A percentile compares a stretch with the other conserved stretches of the same genome.
Conservation (phyloP, 2,888 invertebrate genomes). For the Phortica okadai region DNA sequence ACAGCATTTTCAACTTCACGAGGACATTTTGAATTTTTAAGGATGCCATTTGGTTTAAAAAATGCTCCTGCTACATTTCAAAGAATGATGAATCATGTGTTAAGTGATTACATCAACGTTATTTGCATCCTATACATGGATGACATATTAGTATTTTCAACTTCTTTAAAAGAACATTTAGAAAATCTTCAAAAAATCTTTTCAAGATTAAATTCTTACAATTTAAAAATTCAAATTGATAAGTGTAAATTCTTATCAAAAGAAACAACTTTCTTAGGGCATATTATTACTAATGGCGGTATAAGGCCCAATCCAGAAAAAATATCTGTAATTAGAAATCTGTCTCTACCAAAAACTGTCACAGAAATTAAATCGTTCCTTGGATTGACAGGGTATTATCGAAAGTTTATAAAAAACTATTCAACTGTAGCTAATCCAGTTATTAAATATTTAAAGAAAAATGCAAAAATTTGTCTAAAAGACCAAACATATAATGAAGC, state of each 20-base stretch:
- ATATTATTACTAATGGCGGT: slow-evolving; percentile 21
- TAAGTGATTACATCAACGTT: slow-evolving; percentile 20
- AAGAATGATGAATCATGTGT: too few relatives aligned
- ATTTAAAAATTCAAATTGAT: slow-evolving; percentile 29
- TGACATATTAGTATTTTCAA: slow-evolving; percentile 13
- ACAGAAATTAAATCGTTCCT: too few relatives aligned
- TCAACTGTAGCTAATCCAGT: background rate
- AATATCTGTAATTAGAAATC: background rate
- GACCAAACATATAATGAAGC: background rate
- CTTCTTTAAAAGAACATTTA: background rate
- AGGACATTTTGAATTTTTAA: background rate
- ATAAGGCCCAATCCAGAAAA: slow-evolving; percentile 20
- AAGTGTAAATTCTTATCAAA: slow-evolving; percentile 27
- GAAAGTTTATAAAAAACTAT: background rate
- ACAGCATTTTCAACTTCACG: too few relatives aligned
- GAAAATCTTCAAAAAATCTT: slow-evolving; percentile 22
- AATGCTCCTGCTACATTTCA: slow-evolving; percentile 15
- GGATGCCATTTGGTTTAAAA: slow-evolving; percentile 10
- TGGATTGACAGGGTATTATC: too few relatives aligned
- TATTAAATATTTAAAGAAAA: background rate
- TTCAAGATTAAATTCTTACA: too few relatives aligned
- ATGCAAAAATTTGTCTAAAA: too few relatives aligned
- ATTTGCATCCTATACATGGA: slow-evolving; percentile 23
- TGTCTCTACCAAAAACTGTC: too few relatives aligned
- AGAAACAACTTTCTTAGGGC: slow-evolving; percentile 5